Evolutionary conservation across 2,113 vertebrate genomes (phyloP).

Genomic region (Bubo scandiacus): DNA sequence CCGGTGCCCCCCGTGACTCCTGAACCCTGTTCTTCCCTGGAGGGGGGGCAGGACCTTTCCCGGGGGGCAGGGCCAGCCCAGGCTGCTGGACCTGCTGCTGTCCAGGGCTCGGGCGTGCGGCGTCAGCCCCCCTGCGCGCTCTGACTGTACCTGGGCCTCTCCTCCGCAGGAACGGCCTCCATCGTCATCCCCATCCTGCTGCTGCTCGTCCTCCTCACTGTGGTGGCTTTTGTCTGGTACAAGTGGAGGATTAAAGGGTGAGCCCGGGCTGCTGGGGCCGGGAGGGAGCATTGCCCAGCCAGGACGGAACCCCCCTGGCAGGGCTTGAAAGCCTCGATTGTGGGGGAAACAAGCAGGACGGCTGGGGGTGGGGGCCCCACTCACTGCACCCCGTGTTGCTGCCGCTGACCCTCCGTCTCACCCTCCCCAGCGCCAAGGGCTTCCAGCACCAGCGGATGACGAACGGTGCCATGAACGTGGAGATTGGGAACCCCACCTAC

Average conservation of each 20-base stretch:
- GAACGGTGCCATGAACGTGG: slow-evolving; percentile 96
- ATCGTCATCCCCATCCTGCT: slow-evolving; percentile 87
- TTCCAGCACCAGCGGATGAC: slow-evolving; percentile 98
- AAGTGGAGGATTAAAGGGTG: slow-evolving; percentile 92
- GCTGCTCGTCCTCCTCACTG: slow-evolving; percentile 81
- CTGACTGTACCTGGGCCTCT: background rate
- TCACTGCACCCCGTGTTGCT: background rate
- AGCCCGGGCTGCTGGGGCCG: background rate
- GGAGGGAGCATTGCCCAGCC: background rate
- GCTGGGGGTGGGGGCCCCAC: accelerated
- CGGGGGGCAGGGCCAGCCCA: background rate
- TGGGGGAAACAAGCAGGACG: background rate
- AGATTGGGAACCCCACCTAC: slow-evolving; percentile 96
- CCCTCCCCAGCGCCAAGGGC: slow-evolving; percentile 86
- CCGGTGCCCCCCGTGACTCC: accelerated
- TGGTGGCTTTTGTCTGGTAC: slow-evolving; percentile 89
- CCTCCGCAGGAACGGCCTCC: slow-evolving; percentile 77
- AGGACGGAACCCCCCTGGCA: accelerated
- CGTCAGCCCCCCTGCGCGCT: accelerated
- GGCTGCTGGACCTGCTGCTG: background rate
- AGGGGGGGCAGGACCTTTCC: no score
- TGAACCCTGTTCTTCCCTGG: accelerated
- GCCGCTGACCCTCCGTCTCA: background rate
- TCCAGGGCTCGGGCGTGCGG: accelerated
- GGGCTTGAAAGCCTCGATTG: background rate